These are phyloP conservation scores for Mustelus asterias DNA, from an alignment of 2,113 vertebrate genomes.

Conservation along the genomic window DNA sequence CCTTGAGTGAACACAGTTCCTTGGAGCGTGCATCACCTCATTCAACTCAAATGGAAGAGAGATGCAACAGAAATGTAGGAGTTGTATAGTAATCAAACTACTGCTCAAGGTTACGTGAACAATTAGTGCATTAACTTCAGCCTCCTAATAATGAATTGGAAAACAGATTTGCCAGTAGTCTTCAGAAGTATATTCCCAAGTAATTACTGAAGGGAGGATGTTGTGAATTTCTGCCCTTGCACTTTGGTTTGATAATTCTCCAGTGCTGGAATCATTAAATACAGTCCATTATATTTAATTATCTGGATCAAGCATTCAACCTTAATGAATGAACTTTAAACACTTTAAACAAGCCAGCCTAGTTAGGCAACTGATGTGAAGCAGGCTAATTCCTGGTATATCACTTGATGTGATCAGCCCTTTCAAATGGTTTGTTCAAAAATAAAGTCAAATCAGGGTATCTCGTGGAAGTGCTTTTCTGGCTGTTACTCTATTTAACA, in stretches of 20 bases:
- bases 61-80: not conserved
- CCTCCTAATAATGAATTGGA: not conserved
- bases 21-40: no score
- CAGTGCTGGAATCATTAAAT: not conserved
- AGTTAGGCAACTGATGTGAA: not conserved
- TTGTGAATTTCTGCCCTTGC: not conserved
- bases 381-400: not conserved
- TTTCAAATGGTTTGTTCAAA: not conserved
- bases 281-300: not conserved
- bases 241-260: not conserved
- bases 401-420: not conserved
- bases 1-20: not conserved
- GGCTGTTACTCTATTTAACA: not conserved
- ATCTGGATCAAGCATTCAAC: not conserved
- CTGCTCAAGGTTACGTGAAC: no score
- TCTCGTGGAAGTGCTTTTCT: not conserved
- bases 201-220: not conserved
- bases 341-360: not conserved
- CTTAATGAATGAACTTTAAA: not conserved
- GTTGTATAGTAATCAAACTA: not conserved
- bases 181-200: slow-evolving; percentile 16
- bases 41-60: not conserved
- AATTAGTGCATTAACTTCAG: not conserved
- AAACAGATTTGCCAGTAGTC: not conserved
- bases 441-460: not conserved